These are phyloP conservation scores for Neoarius graeffei DNA, from an alignment of 2,113 vertebrate species.

Conservation along the genomic window DNA sequence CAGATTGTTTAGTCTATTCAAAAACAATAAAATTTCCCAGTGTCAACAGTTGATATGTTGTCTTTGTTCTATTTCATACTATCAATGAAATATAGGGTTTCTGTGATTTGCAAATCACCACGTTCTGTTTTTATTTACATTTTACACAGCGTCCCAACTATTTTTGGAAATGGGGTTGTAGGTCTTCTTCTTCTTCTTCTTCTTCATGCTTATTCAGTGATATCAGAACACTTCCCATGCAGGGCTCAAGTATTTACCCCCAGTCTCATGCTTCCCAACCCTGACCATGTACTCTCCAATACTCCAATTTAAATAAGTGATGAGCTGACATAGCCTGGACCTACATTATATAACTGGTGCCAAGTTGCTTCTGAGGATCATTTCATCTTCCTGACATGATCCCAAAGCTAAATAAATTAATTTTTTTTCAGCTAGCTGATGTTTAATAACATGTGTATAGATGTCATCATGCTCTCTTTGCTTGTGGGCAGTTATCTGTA, in stretches of 20 bases:
- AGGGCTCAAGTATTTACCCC: not conserved
- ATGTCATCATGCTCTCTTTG: constrained; percentile 21
- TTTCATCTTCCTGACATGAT: constrained; percentile 4
- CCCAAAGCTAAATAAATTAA: not conserved
- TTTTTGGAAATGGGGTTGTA: not conserved
- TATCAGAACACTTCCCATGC: not conserved
- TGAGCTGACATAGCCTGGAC: not conserved
- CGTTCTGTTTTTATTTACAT: too few species aligned
- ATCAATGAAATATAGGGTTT: too few species aligned
- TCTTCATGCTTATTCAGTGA: constrained; percentile 18
- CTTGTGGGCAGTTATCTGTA: not conserved
- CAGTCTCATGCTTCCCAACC: not conserved
- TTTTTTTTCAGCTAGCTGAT: constrained; percentile 11
- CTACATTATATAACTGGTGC: not conserved
- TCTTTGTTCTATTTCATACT: too few species aligned
- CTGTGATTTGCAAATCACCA: too few species aligned
- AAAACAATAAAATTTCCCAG: too few species aligned
- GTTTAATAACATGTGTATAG: constrained; percentile 5
- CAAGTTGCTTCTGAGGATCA: not conserved
- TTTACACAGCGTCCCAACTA: too few species aligned
- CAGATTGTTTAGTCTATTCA: too few species aligned
- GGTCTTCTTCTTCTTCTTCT: constrained; percentile 11
- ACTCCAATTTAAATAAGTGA: not conserved
- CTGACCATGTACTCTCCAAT: not conserved
- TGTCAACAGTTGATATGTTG: too few species aligned